Conservation (phyloP, 2,113 vertebrate species). For the Tympanuchus pallidicinctus region DNA sequence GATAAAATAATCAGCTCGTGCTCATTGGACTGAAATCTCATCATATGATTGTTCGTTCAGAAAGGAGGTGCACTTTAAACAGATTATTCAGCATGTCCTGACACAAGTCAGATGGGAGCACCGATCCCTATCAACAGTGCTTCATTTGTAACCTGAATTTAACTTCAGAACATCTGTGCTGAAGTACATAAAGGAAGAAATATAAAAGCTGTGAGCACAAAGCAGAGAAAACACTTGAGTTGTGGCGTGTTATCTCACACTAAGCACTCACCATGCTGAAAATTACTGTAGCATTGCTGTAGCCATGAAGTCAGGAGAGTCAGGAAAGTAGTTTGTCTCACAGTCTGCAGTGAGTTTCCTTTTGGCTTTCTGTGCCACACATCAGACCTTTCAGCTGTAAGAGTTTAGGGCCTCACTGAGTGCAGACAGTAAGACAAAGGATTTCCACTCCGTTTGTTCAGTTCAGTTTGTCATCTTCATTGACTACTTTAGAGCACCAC, state of each 20-base stretch:
- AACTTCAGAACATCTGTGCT: not conserved
- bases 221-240: not conserved
- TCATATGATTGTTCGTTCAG: not conserved
- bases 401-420: not conserved
- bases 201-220: not conserved
- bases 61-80: not conserved
- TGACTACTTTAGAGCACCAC: slow-evolving; percentile 69
- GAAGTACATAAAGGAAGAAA: not conserved
- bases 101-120: not conserved
- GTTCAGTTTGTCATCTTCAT: slow-evolving; percentile 41
- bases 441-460: slow-evolving; percentile 14
- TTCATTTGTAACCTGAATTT: not conserved
- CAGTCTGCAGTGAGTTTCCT: not conserved
- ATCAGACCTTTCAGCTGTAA: not conserved
- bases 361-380: not conserved
- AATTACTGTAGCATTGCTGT: not conserved
- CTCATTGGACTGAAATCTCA: not conserved
- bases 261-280: not conserved
- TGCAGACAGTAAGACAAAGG: not conserved
- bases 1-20: not conserved
- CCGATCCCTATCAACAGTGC: not conserved
- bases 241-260: not conserved
- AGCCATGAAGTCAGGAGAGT: not conserved
- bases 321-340: not conserved
- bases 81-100: not conserved